Base-by-base conservation (phyloP, 2,113 vertebrate species). In the Pelobates fuscus region DNA sequence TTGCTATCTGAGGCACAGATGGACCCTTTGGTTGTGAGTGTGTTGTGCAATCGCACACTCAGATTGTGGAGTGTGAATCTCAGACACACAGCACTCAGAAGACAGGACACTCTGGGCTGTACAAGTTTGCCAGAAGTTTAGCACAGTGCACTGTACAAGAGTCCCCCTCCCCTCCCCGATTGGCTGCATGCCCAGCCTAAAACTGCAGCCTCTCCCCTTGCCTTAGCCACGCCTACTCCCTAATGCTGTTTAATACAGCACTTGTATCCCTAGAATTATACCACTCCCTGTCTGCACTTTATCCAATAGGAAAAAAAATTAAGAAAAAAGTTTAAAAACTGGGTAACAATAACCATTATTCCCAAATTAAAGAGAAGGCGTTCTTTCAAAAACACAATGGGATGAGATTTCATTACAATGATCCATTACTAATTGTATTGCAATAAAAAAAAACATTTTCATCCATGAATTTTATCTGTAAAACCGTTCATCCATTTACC, bases 111-210 rank as follows among this genome's bases (percentile, higher is more conserved):
- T 17, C 24, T 8, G 29, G 21, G 30, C 54, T 25, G 17, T 6
- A 1, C 21, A 57, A 63, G 21, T 67, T 75, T 75, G 62, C 29
- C 41, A 20, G 58, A 58, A 77, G 7, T 77, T 77, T 77, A 27
- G 55, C 59, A 32, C 41, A 27, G 25, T 44, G 54, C 41, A 25
- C 57, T 32, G 55, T 77, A 61, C 55, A 32, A 14, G 52, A 37
- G 46, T 61, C 27, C 41, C 23, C 75, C 26, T 55, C 54, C 55
- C 60, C 81, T 2, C 55, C 81, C 71, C 72, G 79, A 81, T 83
- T 64, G 78, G 44, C 58, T 32, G 25, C 5, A 2, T 27, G 72
- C 72, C 72, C 72, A 37, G 55, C 55, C 55, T 49, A 66, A 25
- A 10, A 5, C 4, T 21, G 10, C 20, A 4, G 71, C 49, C 62